phyloP scores from a whole-genome alignment of 92 coral and sea anemone species.

The Phymanthus crucifer region DNA sequence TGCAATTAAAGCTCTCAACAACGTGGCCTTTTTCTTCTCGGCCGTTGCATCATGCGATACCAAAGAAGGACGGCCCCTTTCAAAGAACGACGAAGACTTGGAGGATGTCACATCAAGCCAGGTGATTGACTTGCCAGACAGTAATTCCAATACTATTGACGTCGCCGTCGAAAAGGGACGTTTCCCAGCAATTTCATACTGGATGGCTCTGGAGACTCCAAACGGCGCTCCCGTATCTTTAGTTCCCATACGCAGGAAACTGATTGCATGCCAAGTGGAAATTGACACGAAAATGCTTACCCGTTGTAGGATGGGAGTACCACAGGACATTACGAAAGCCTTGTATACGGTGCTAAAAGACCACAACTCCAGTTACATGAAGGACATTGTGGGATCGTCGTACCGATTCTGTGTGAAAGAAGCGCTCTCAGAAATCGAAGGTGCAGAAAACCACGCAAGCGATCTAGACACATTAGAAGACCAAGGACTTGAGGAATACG shows the following conservation, averaged over 20 bases:
- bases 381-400: conserved; percentile 2
- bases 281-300: conserved; percentile 9
- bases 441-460: not conserved
- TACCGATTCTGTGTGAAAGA: conserved; percentile 6
- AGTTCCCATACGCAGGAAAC: not conserved
- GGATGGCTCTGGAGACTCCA: conserved; percentile 23
- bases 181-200: conserved; percentile 7
- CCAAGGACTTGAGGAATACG: not conserved
- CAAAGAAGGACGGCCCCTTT: not conserved
- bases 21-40: conserved; percentile 22
- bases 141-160: not conserved
- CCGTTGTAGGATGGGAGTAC: not conserved
- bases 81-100: not conserved
- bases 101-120: not conserved
- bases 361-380: conserved; percentile 22
- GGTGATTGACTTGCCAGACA: not conserved
- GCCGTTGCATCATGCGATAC: not conserved
- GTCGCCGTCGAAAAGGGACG: conserved; percentile 1
- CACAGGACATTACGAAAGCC: not conserved
- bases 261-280: conserved; percentile 13
- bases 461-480: not conserved
- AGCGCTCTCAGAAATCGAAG: conserved; percentile 4
- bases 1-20: conserved; percentile 1
- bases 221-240: conserved; percentile 19
- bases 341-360: conserved; percentile 13